Evolutionary conservation across 2,797 vertebrate genomes (phyloP).

Genomic region (Centroberyx gerrardi): DNA sequence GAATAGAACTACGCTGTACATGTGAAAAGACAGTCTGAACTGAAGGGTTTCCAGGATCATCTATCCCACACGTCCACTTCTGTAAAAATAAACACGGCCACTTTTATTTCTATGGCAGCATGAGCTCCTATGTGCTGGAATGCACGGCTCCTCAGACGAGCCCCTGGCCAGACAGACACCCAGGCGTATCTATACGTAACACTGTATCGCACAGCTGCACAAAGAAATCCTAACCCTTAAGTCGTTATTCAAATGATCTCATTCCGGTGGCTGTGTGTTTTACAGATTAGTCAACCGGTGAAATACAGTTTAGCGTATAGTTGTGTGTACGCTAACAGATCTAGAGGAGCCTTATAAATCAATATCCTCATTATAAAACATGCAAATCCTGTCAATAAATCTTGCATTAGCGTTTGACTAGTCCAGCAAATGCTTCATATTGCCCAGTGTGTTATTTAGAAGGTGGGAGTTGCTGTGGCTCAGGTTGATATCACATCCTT

Average conservation of each 20-base stretch:
- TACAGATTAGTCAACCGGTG: constrained; percentile 56
- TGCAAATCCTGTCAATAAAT: constrained; percentile 2
- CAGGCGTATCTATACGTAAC: constrained; percentile 62
- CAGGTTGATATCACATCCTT: background rate
- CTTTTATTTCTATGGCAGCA: constrained; percentile 70
- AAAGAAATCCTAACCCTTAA: constrained; percentile 75
- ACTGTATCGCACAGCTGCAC: constrained; percentile 73
- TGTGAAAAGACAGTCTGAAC: constrained; percentile 37
- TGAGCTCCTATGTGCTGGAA: constrained; percentile 71
- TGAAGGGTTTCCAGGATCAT: constrained; percentile 57
- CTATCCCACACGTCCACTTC: constrained; percentile 50
- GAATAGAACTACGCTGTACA: constrained; percentile 41
- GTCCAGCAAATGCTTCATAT: background rate
- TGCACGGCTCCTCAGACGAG: constrained; percentile 61
- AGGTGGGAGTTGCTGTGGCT: background rate
- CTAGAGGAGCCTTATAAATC: background rate
- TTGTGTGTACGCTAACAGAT: constrained; percentile 8
- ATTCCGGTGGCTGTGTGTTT: constrained; percentile 49
- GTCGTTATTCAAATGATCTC: constrained; percentile 75
- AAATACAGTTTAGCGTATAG: constrained; percentile 21
- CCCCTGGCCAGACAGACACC: constrained; percentile 62
- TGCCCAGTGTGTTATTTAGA: background rate
- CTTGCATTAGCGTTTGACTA: background rate
- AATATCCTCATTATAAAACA: constrained; percentile 7
- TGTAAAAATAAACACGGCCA: constrained; percentile 70